Conservation (phyloP, 2,113 vertebrate species). For the Anser brachyrhynchus region DNA sequence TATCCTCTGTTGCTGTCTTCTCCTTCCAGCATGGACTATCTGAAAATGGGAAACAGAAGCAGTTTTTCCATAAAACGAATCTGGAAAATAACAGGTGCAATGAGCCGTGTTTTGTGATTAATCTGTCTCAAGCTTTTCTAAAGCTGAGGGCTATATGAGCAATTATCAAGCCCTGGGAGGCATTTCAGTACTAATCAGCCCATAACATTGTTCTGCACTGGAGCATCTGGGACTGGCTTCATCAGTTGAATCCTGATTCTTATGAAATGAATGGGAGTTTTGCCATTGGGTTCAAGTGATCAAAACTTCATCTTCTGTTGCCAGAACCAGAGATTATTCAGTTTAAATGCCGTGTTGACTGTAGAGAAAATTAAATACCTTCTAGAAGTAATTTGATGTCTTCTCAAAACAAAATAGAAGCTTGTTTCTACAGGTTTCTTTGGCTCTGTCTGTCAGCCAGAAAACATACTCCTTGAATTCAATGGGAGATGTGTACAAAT, state of each 20-base stretch:
- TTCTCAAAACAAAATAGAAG: conserved; percentile 20
- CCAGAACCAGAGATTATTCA: conserved; percentile 7
- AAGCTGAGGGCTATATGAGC: conserved; percentile 19
- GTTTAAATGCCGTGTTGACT: conserved; percentile 27
- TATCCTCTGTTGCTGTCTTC: background rate
- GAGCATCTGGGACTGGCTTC: conserved; percentile 9
- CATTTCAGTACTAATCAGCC: conserved; percentile 35
- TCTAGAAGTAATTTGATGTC: background rate
- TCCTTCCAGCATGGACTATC: background rate
- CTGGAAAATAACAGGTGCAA: conserved; percentile 55
- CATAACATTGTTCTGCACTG: background rate
- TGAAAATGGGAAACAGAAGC: background rate
- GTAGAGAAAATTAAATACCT: conserved; percentile 45
- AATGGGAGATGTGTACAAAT: conserved; percentile 9
- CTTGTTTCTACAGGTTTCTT: conserved; percentile 45
- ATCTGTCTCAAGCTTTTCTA: background rate
- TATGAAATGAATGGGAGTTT: background rate
- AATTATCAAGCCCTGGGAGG: conserved; percentile 19
- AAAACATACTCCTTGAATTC: conserved; percentile 35
- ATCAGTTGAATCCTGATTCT: background rate
- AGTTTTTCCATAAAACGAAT: background rate
- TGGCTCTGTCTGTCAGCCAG: background rate
- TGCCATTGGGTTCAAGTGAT: background rate
- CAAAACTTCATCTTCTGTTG: conserved; percentile 19
- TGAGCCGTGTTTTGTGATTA: conserved; percentile 43